These are phyloP conservation scores for Pyxicephalus adspersus DNA, from an alignment of 2,113 vertebrate genomes.

Conservation along the genomic window DNA sequence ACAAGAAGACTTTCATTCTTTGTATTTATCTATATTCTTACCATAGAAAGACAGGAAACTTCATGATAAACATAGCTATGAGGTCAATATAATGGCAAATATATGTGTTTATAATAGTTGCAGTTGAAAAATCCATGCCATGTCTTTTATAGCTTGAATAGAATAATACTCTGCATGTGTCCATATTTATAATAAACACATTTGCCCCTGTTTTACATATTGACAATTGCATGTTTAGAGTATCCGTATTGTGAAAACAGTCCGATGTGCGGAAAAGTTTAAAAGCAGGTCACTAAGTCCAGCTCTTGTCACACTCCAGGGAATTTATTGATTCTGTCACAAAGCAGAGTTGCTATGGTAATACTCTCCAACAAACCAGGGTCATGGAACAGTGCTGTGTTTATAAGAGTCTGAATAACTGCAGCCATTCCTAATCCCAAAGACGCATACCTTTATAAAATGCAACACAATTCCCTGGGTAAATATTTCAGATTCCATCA, in stretches of 20 bases:
- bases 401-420: slow-evolving; percentile 8
- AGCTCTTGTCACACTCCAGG: neutral
- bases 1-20: too few species aligned
- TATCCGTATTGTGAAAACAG: neutral
- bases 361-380: slow-evolving; percentile 9
- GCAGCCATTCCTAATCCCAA: neutral
- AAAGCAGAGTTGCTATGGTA: slow-evolving; percentile 4
- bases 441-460: neutral
- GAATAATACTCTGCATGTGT: neutral
- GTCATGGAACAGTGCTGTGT: slow-evolving; percentile 5
- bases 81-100: too few species aligned
- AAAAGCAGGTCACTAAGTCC: slow-evolving; percentile 6
- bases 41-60: too few species aligned
- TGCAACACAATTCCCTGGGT: neutral
- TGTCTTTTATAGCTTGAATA: too few species aligned
- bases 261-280: neutral
- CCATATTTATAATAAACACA: neutral
- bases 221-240: neutral
- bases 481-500: neutral
- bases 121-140: too few species aligned
- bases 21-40: too few species aligned
- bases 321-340: slow-evolving; percentile 34
- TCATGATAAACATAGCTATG: too few species aligned
- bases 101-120: too few species aligned
- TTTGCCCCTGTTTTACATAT: too few species aligned